These are phyloP conservation scores for Melinopterus prodromus DNA, from an alignment of 2,888 invertebrate genomes.

Conservation along the genomic window DNA sequence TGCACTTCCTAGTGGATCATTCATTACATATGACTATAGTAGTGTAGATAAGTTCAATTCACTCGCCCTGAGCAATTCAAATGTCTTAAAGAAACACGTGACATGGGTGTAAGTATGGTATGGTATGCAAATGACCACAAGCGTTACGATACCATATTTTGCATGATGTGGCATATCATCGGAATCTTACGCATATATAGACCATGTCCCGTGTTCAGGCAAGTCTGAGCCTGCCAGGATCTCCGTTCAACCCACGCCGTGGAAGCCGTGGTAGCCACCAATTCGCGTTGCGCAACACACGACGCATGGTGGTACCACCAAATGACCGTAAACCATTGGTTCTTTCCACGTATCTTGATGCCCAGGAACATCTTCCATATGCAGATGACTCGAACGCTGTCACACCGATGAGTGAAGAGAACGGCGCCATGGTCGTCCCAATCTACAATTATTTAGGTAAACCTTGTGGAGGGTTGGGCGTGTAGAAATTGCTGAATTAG, in stretches of 20 bases:
- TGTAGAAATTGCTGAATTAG: background rate
- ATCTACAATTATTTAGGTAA: constrained; percentile 85
- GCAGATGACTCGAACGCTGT: constrained; percentile 98
- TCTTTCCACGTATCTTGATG: constrained; percentile 92
- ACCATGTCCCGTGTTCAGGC: constrained; percentile 73
- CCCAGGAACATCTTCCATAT: constrained; percentile 94
- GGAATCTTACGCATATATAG: constrained; percentile 56
- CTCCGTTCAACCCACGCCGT: constrained; percentile 92
- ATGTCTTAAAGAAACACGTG: constrained; percentile 30
- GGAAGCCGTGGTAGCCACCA: constrained; percentile 93
- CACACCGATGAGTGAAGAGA: constrained; percentile 98
- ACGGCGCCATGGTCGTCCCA: constrained; percentile 93
- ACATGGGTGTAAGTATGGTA: constrained; percentile 44
- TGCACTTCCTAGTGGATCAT: background rate
- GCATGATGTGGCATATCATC: constrained; percentile 45
- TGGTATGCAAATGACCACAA: constrained; percentile 35
- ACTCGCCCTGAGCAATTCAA: constrained; percentile 11
- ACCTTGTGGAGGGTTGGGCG: constrained; percentile 34
- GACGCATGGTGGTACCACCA: constrained; percentile 79
- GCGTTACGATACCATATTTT: constrained; percentile 44
- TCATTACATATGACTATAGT: no score
- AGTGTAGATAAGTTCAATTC: background rate
- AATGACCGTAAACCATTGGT: constrained; percentile 94
- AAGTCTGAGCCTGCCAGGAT: constrained; percentile 95
- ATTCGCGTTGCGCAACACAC: constrained; percentile 86